Base-by-base conservation (phyloP, 2,113 vertebrate genomes). In the Notarius lentiginosus region DNA sequence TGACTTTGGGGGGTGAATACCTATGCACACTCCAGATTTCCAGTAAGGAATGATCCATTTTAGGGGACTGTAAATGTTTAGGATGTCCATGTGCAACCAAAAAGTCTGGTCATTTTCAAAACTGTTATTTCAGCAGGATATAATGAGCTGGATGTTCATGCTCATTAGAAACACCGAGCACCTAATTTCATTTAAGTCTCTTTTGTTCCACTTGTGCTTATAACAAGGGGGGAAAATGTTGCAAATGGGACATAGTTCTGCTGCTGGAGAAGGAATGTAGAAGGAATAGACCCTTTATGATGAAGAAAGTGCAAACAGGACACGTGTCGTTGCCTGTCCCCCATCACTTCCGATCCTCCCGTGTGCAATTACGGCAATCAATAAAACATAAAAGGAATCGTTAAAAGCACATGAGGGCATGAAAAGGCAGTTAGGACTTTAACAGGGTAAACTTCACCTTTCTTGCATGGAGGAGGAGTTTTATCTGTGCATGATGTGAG, bases 361-460 rank as follows among this genome's bases (percentile, higher is more conserved):
- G 47, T 55, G 84, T 83, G 79, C 72, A 73, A 85, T 89, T 61
- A 89, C 34, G 15, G 18, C 82, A n/a, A 87, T 73, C 63, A 58
- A 80, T 86, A 70, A 77, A 75, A 51, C 72, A 82, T 61, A 53
- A 79, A 79, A 82, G 79, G 24, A 34, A 49, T 15, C 47, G 12
- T 24, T 47, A 70, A 55, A 83, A 58, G 66, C 75, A 7, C 65
- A 34, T 82, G 41, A 61, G 75, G 51, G 82, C 6, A 70, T 11
- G 14, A 14, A 66, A 61, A 63, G 60, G 53, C 81, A 85, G 56
- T 72, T 47, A 27, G 60, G 30, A 60, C 75, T 53, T 85, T 66
- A 85, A 18, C 47, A 9, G n/a, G 60, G 51, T 55, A 79, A 30
- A 79, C 53, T 15, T 85, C 58, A 51, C 24, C 75, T 55, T 85